Percentiles rank a stretch among this genome's conserved stretches.
These are phyloP conservation scores for Cyanistes caeruleus DNA, from an alignment of 2,113 vertebrate species.

Conservation along the genomic window DNA sequence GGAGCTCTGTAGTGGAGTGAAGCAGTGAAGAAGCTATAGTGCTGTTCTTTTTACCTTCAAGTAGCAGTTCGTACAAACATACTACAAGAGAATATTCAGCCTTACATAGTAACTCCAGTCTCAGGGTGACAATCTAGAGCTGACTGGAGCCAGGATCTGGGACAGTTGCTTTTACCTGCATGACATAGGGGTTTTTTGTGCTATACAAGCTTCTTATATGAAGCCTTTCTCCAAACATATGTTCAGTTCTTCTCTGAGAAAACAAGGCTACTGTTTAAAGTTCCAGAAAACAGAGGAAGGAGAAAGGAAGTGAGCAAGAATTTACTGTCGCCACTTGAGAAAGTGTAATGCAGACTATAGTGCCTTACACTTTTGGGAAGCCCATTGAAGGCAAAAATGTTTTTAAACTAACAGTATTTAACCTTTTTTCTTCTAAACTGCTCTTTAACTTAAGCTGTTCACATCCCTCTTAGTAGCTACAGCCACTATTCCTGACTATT, in stretches of 20 bases:
- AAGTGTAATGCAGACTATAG: neutral
- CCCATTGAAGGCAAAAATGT: rapidly evolving
- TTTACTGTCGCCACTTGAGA: neutral
- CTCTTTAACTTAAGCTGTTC: neutral
- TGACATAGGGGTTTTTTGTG: neutral
- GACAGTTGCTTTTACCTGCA: neutral
- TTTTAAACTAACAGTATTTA: neutral
- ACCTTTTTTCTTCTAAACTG: neutral
- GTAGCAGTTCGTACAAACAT: neutral
- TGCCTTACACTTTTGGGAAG: neutral
- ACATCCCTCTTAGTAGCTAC: neutral
- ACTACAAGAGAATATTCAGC: neutral
- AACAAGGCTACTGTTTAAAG: neutral
- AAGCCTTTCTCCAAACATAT: neutral
- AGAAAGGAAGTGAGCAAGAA: neutral
- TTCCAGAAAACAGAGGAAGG: neutral
- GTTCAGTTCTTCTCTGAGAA: neutral
- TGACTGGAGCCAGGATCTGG: neutral
- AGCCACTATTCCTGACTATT: neutral
- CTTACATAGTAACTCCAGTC: neutral
- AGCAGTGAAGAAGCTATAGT: neutral
- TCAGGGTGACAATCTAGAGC: neutral
- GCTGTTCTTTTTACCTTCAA: neutral
- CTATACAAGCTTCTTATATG: neutral
- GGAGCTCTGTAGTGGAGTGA: neutral